phyloP scores from a whole-genome alignment of 2,888 invertebrate species.

The Melieria crassipennis region DNA sequence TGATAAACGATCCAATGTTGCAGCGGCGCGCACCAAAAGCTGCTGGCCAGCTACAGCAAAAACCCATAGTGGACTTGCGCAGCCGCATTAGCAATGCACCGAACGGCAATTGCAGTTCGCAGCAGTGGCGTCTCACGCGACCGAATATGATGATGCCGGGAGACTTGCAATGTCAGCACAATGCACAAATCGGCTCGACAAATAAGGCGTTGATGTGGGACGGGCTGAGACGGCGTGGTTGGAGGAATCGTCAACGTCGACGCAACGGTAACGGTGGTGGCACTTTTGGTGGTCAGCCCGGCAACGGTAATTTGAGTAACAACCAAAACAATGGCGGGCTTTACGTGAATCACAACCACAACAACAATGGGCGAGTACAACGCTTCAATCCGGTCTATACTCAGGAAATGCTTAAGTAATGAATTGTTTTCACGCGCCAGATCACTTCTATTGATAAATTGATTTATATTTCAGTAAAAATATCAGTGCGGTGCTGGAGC shows the following conservation, averaged over 20 bases:
- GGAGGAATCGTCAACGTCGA: constrained; percentile 29
- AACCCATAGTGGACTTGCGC: constrained; percentile 35
- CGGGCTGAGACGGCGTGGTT: constrained; percentile 2
- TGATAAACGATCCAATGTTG: constrained; percentile 16
- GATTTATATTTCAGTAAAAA: constrained; percentile 44
- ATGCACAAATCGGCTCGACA: constrained; percentile 48
- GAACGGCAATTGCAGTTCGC: constrained; percentile 36
- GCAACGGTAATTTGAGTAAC: constrained; percentile 10
- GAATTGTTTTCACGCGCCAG: neutral
- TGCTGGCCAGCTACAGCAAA: neutral
- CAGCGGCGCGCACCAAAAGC: neutral
- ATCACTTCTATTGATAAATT: neutral
- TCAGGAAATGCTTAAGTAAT: constrained; percentile 39
- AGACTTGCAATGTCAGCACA: constrained; percentile 46
- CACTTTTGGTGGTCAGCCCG: neutral
- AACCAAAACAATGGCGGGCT: constrained; percentile 21
- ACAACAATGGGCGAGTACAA: constrained; percentile 42
- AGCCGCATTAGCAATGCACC: constrained; percentile 14
- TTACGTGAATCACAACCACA: neutral
- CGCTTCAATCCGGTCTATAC: constrained; percentile 35
- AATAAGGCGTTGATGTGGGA: constrained; percentile 28
- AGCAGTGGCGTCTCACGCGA: constrained; percentile 46
- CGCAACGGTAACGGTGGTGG: constrained; percentile 2
- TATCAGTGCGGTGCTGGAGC: constrained; percentile 40
- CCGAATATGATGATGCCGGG: constrained; percentile 42